Evolutionary conservation across 1,140 invertebrate species (phyloP).

Genomic region (Harpegnathos saltator): DNA sequence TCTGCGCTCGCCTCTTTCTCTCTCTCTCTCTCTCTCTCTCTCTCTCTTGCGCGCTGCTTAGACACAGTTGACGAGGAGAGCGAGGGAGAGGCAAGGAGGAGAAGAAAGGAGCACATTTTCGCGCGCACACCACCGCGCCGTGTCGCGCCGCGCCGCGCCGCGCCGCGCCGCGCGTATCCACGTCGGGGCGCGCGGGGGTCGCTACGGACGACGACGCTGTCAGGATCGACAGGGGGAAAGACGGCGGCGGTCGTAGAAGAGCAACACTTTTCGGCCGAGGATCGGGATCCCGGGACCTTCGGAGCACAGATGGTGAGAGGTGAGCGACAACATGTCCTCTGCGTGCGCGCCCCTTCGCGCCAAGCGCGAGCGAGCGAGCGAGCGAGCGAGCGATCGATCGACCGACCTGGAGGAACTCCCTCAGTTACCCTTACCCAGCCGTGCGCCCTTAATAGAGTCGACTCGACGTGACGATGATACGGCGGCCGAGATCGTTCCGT

Average conservation of each 20-base stretch:
- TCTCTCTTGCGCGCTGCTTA: conserved; percentile 1
- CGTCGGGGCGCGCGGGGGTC: too few relatives aligned
- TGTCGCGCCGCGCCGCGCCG: too few relatives aligned
- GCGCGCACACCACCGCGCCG: too few relatives aligned
- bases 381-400: conserved; percentile 16
- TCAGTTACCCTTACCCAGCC: conserved; percentile 32
- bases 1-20: background rate
- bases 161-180: too few relatives aligned
- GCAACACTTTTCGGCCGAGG: conserved; percentile 36
- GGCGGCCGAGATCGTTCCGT: background rate
- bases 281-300: conserved; percentile 23
- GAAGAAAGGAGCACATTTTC: background rate
- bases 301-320: conserved; percentile 73
- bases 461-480: conserved; percentile 8
- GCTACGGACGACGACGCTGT: too few relatives aligned
- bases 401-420: conserved; percentile 30
- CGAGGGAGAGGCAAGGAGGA: background rate
- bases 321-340: conserved; percentile 13
- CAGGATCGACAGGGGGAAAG: background rate
- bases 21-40: too few relatives aligned
- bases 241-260: conserved; percentile 42
- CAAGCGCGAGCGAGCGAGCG: conserved; percentile 18
- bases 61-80: background rate
- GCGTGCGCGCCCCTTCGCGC: background rate
- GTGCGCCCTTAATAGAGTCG: conserved; percentile 29